phyloP scores from a whole-genome alignment of 2,113 vertebrate genomes.

The Tupaia tana region DNA sequence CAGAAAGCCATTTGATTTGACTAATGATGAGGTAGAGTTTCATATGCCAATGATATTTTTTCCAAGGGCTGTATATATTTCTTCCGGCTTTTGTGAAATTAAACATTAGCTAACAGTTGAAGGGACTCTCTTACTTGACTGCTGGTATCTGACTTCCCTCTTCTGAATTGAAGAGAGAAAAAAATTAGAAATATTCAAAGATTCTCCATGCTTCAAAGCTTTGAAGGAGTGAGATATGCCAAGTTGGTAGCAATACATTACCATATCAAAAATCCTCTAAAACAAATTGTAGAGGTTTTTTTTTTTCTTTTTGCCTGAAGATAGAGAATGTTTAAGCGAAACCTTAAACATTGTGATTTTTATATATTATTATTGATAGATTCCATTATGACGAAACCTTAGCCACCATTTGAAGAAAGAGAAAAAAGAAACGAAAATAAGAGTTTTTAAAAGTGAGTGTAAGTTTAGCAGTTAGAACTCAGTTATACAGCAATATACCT shows the following conservation, averaged over 20 bases:
- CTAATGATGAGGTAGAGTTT: background rate
- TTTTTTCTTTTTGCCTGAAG: background rate
- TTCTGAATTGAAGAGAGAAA: background rate
- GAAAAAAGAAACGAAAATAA: background rate
- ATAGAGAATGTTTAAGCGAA: background rate
- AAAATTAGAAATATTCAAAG: constrained; percentile 36
- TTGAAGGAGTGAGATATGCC: background rate
- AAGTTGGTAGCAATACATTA: background rate
- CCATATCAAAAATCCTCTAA: constrained; percentile 11
- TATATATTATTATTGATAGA: constrained; percentile 10
- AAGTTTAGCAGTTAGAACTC: background rate
- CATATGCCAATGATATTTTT: background rate
- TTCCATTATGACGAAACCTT: background rate
- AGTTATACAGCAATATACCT: rapidly evolving
- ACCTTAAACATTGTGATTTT: background rate
- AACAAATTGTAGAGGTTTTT: background rate
- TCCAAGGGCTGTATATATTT: background rate
- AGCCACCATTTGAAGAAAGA: background rate
- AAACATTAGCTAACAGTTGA: background rate
- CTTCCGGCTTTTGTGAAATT: background rate
- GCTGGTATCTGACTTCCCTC: background rate
- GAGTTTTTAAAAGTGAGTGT: rapidly evolving
- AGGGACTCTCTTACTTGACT: background rate
- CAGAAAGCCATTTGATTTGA: background rate
- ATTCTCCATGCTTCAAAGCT: background rate